Conservation (phyloP, 1,140 invertebrate genomes). For the Drosophila nikananu region DNA sequence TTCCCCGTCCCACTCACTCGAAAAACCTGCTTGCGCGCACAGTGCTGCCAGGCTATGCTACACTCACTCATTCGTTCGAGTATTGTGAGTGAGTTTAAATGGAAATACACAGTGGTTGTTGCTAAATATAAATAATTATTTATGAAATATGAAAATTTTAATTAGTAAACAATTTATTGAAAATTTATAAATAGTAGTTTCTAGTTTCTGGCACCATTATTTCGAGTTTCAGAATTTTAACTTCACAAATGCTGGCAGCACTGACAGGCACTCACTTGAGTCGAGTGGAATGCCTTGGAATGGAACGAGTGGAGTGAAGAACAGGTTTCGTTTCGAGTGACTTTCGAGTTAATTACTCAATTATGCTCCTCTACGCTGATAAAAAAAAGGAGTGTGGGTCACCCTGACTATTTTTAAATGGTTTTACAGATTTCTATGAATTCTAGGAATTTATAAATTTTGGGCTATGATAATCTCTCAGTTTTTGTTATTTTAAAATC, state of each 20-base stretch:
- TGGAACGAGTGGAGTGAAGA: conserved; percentile 40
- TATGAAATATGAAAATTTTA: background rate
- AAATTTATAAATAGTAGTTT: background rate
- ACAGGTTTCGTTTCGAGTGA: conserved; percentile 72
- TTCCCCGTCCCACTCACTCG: conserved; percentile 37
- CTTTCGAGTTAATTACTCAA: conserved; percentile 75
- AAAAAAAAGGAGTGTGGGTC: conserved; percentile 17
- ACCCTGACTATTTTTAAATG: background rate
- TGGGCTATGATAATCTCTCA: background rate
- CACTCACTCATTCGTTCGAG: background rate
- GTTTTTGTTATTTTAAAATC: background rate
- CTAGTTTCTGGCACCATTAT: background rate
- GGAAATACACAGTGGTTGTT: background rate
- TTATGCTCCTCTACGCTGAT: conserved; percentile 54
- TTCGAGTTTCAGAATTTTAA: background rate
- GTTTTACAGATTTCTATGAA: background rate
- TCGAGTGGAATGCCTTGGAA: conserved; percentile 12
- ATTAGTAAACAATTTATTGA: rapidly evolving
- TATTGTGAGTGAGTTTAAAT: background rate
- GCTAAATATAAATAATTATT: background rate
- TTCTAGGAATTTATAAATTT: background rate
- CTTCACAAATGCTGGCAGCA: background rate
- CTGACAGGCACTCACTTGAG: background rate
- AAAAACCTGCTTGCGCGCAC: conserved; percentile 61
- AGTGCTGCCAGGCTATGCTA: background rate